These are phyloP conservation scores for Chionomys nivalis DNA, from an alignment of 2,113 vertebrate genomes.

Conservation along the genomic window DNA sequence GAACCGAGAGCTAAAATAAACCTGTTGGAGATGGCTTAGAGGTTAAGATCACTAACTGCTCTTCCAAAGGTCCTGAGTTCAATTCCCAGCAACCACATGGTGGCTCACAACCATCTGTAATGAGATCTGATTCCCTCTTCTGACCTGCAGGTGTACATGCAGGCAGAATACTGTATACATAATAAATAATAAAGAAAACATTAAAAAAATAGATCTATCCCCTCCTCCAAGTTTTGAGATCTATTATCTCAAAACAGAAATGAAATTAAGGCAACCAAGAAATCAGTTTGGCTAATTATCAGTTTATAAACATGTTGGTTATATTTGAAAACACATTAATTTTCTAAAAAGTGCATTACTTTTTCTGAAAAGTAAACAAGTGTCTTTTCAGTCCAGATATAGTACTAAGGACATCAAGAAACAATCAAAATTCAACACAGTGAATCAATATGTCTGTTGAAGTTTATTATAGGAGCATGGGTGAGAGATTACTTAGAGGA, in stretches of 20 bases:
- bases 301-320: constrained; percentile 31
- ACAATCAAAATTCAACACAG: not conserved
- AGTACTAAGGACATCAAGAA: not conserved
- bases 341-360: not conserved
- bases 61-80: too few species aligned
- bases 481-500: not conserved
- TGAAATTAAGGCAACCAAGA: not conserved
- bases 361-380: not conserved
- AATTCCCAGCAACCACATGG: too few species aligned
- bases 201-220: too few species aligned
- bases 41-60: too few species aligned
- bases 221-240: not conserved
- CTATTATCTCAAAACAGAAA: not conserved
- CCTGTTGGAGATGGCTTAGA: too few species aligned
- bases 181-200: too few species aligned
- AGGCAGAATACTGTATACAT: too few species aligned
- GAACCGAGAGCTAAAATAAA: not conserved
- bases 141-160: too few species aligned
- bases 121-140: too few species aligned
- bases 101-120: too few species aligned
- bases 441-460: not conserved
- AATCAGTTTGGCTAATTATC: not conserved
- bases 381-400: not conserved
- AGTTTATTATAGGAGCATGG: not conserved
- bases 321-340: not conserved